A percentile compares a stretch with the other conserved stretches of the same genome.
phyloP scores from a whole-genome alignment of 2,888 invertebrate species.

The Melinaea menophilus region DNA sequence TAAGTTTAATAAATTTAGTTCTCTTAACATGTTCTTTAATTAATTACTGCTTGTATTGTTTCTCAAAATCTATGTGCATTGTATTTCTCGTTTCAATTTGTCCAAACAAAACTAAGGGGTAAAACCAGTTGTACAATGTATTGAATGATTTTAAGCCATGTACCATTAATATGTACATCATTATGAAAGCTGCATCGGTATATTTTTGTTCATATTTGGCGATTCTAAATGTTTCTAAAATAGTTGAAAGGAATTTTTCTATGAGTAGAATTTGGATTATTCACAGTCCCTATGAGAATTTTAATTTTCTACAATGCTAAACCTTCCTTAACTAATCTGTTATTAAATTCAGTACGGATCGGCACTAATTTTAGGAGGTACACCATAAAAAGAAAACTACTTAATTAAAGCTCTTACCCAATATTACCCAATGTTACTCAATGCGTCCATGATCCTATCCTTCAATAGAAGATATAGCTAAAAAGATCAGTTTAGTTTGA shows the following conservation, averaged over 20 bases:
- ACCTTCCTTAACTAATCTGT: no score
- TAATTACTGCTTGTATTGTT: not conserved
- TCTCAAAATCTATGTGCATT: not conserved
- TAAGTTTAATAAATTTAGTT: not conserved
- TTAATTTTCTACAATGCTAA: no score
- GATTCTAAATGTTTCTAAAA: not conserved
- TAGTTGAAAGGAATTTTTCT: not conserved
- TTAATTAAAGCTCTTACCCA: no score
- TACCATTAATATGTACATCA: not conserved
- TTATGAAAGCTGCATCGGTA: not conserved
- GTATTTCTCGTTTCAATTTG: not conserved
- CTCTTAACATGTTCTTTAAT: not conserved
- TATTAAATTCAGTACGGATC: no score
- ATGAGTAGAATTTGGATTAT: not conserved
- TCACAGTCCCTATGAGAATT: no score
- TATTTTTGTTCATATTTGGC: not conserved
- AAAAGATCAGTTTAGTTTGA: no score
- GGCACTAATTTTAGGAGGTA: no score
- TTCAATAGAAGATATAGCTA: no score
- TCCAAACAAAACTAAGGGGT: not conserved
- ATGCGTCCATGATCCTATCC: no score
- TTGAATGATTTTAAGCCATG: not conserved
- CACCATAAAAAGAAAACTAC: no score
- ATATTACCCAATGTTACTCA: no score
- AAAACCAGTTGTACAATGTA: not conserved